phyloP scores from a whole-genome alignment of 2,888 invertebrate genomes.

The Eilema griseolum region DNA sequence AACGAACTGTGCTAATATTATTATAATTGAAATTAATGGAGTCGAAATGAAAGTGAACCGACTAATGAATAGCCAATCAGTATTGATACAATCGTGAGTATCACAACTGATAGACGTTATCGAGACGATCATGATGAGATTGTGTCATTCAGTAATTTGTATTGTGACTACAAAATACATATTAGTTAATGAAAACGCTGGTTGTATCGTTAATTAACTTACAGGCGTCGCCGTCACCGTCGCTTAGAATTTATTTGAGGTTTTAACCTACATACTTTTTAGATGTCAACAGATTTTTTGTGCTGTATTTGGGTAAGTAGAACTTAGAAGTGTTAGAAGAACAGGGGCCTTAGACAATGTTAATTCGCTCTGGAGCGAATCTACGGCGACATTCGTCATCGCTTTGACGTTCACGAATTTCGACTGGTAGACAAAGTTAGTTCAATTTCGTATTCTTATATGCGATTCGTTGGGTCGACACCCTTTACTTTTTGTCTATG shows the following conservation, averaged over 20 bases:
- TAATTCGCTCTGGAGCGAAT: no score
- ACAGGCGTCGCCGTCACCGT: constrained; percentile 22
- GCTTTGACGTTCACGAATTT: no score
- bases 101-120: constrained; percentile 35
- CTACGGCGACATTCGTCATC: no score
- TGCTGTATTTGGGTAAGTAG: constrained; percentile 26
- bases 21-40: constrained; percentile 72
- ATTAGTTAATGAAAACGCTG: constrained; percentile 34
- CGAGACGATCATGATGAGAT: constrained; percentile 41
- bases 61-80: constrained; percentile 36
- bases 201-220: constrained; percentile 22
- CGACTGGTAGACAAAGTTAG: no score
- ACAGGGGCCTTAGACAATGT: not conserved
- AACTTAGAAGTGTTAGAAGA: constrained; percentile 17
- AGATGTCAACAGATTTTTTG: constrained; percentile 20
- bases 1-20: constrained; percentile 58
- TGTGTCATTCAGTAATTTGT: constrained; percentile 22
- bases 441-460: no score
- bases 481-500: no score
- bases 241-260: constrained; percentile 30
- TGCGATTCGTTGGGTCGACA: no score
- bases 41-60: constrained; percentile 71
- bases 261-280: constrained; percentile 21
- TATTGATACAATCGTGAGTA: constrained; percentile 35
- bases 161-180: constrained; percentile 27